Base-by-base conservation (phyloP, 2,113 vertebrate species). In the Corydoras sp. region DNA sequence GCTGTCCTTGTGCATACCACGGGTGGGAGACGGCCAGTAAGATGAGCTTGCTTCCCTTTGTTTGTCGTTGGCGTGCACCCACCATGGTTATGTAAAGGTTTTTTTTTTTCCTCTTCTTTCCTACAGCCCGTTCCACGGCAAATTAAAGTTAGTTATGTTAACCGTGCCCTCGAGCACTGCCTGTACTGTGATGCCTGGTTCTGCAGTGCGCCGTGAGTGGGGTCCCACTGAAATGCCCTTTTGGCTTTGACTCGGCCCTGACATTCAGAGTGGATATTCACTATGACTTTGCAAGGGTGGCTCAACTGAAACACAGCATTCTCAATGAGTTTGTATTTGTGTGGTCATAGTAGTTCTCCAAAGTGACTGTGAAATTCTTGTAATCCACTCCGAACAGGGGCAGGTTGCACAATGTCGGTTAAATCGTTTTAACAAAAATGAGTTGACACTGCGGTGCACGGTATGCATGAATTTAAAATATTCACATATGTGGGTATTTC, bases 11-110 rank as follows among this genome's bases (percentile, higher is more conserved):
- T 55, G 81, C 78, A 78, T 80, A 77, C 72, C 63, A 64, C 59
- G 10, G 11, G 62, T 66, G 74, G 63, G 76, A 72, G 68, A 29
- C 24, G 53, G 78, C 76, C 75, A 62, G 71, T 83, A 77, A 82
- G 77, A 83, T 55, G 64, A 53, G 81, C 73, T 68, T 73, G 78
- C 64, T 80, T 81, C 72, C 18, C 18, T 81, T 83, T 82, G 78
- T 88, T 85, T 85, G 79, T 59, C 72, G 72, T 43, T 80, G 80
- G 75, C 75, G 81, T 76, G 78, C 73, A 74, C 67, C 58, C 51
- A 50, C 35, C 30, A 14, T 51, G 32, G 53, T 53, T 69, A 35
- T 48, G 15, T 62, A 30, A 51, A 31, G 14, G 49, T 50, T 70
- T 24, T 1, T 24, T 24, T 24, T 24, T 61, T 87, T 82, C 83